Evolutionary conservation across 2,113 vertebrate genomes (phyloP).

Genomic region (Ranitomeya variabilis): DNA sequence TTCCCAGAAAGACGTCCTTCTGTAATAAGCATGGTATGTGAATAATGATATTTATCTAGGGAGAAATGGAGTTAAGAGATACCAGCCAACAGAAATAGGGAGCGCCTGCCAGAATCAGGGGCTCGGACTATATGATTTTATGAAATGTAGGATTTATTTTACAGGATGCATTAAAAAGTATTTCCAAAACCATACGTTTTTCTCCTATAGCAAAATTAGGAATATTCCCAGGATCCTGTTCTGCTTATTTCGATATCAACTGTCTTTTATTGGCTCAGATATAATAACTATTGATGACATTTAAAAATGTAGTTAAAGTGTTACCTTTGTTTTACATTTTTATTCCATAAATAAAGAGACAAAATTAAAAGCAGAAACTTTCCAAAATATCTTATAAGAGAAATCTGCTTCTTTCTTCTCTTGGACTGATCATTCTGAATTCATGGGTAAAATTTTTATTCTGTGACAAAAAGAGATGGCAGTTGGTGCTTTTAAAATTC

Average conservation of each 20-base stretch:
- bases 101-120: conserved; percentile 26
- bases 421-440: too few species aligned
- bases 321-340: too few species aligned
- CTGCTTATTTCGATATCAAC: not conserved
- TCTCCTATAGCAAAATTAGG: conserved; percentile 13
- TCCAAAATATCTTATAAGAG: too few species aligned
- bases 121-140: conserved; percentile 27
- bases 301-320: not conserved
- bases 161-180: conserved; percentile 30
- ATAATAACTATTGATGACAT: not conserved
- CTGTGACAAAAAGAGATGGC: too few species aligned
- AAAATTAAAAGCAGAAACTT: too few species aligned
- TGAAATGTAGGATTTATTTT: conserved; percentile 36
- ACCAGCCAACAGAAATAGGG: conserved; percentile 48
- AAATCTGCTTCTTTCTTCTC: too few species aligned
- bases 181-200: conserved; percentile 19
- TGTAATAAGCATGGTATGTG: conserved; percentile 39
- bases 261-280: not conserved
- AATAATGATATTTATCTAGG: conserved; percentile 47
- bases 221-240: not conserved
- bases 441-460: too few species aligned
- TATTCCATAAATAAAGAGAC: too few species aligned
- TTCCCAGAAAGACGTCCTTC: conserved; percentile 37
- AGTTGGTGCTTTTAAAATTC: too few species aligned
- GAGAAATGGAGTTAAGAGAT: conserved; percentile 24